phyloP scores from a whole-genome alignment of 2,113 vertebrate genomes.

The Hiodon alosoides region DNA sequence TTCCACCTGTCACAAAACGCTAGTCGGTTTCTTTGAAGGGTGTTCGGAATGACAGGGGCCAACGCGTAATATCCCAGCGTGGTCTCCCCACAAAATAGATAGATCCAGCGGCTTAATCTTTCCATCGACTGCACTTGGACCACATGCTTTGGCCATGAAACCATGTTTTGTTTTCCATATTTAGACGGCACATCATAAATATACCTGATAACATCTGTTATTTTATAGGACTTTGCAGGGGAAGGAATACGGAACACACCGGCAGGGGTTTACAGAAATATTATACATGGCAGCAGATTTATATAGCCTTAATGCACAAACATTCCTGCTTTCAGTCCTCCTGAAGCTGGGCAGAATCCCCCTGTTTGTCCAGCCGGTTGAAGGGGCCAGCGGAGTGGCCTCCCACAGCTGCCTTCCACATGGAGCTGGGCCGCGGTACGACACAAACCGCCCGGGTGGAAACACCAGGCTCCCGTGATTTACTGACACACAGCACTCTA shows the following conservation, averaged over 20 bases:
- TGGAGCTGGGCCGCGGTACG: not conserved
- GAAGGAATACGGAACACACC: not conserved
- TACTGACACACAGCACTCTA: not conserved
- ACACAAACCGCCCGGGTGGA: not conserved
- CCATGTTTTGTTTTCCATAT: constrained; percentile 1
- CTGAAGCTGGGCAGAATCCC: not conserved
- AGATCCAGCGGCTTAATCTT: not conserved
- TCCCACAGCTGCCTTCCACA: constrained; percentile 13
- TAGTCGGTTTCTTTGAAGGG: not conserved
- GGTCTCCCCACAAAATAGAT: not conserved
- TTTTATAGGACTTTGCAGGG: constrained; percentile 2
- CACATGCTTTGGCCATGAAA: constrained; percentile 2
- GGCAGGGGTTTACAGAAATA: constrained; percentile 5
- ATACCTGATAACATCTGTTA: constrained; percentile 21
- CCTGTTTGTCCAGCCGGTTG: not conserved
- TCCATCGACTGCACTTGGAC: not conserved
- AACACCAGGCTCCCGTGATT: not conserved
- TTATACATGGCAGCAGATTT: not conserved
- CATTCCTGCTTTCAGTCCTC: constrained; percentile 8
- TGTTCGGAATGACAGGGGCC: not conserved
- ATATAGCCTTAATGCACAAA: not conserved
- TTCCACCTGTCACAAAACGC: constrained; percentile 11
- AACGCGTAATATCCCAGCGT: not conserved
- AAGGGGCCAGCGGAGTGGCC: not conserved
- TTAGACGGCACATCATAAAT: constrained; percentile 17